Percentiles rank a stretch among this genome's conserved stretches.
Conservation (phyloP, 2,888 invertebrate species). For the Belgica antarctica region DNA sequence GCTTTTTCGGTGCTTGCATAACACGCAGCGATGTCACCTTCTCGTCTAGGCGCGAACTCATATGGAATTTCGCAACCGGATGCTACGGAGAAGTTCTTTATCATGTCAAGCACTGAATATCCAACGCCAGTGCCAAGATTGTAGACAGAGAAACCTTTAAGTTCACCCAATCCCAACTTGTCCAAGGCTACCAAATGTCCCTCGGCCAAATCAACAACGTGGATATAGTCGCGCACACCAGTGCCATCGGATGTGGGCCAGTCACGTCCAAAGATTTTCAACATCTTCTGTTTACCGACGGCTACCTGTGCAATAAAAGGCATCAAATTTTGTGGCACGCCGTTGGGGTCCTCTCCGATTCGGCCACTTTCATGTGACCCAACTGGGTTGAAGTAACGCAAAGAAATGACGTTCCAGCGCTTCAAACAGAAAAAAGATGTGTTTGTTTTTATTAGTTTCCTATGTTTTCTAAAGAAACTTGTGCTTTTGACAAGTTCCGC, state of each 20-base stretch:
- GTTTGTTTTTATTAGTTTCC: slow-evolving; percentile 6
- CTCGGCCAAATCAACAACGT: slow-evolving; percentile 89
- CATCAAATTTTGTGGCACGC: slow-evolving; percentile 92
- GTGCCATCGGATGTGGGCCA: slow-evolving; percentile 88
- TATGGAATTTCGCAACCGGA: slow-evolving; percentile 77
- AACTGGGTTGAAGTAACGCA: slow-evolving; percentile 95
- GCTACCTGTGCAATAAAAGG: slow-evolving; percentile 90
- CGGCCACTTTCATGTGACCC: slow-evolving; percentile 86
- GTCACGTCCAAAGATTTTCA: slow-evolving; percentile 82
- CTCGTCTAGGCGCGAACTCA: slow-evolving; percentile 70
- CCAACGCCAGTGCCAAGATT: slow-evolving; percentile 91
- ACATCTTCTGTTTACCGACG: slow-evolving; percentile 71
- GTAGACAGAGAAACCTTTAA: slow-evolving; percentile 73
- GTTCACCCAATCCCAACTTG: slow-evolving; percentile 67
- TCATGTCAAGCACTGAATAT: slow-evolving; percentile 83
- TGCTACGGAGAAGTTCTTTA: slow-evolving; percentile 83
- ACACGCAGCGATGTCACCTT: slow-evolving; percentile 87
- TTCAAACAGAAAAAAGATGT: slow-evolving; percentile 50
- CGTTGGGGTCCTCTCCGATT: slow-evolving; percentile 90
- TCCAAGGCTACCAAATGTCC: slow-evolving; percentile 91
- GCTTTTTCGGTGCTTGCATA: slow-evolving; percentile 85
- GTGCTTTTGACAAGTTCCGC: too few relatives aligned
- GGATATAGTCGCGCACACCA: slow-evolving; percentile 75
- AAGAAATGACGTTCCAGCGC: slow-evolving; percentile 75
- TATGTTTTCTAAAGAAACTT: too few relatives aligned